Evolutionary conservation across 64 coral and sea anemone genomes (phyloP).

Genomic region (Trachythela sp.): DNA sequence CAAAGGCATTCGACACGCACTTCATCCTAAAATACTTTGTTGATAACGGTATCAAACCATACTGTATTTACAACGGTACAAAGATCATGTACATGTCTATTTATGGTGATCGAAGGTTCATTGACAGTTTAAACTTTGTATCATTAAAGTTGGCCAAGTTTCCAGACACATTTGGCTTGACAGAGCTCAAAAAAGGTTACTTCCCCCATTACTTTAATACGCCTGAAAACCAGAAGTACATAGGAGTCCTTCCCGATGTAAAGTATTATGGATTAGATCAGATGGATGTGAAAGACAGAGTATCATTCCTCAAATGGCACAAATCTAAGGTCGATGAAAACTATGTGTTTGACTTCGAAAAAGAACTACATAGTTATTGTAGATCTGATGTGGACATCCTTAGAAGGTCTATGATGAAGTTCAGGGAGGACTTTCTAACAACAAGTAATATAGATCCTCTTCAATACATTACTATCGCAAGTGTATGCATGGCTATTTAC

Average conservation of each 20-base stretch:
- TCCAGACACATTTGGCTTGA: conserved; percentile 61
- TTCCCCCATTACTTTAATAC: no score
- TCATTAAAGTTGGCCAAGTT: conserved; percentile 25
- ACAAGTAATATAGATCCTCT: background rate
- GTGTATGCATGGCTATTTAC: background rate
- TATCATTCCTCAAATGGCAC: conserved; percentile 35
- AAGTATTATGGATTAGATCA: conserved; percentile 31
- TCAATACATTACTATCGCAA: background rate
- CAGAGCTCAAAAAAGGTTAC: no score
- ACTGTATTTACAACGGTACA: background rate
- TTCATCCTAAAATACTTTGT: background rate
- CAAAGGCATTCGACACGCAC: background rate
- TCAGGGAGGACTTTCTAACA: background rate
- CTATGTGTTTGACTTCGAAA: conserved; percentile 18
- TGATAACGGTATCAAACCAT: background rate
- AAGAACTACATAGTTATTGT: no score
- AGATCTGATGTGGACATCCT: conserved; percentile 41
- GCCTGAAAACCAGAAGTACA: conserved; percentile 33
- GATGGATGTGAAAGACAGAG: conserved; percentile 9
- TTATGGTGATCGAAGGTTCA: background rate
- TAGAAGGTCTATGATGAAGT: conserved; percentile 7
- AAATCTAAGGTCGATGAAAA: background rate
- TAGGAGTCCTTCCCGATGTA: conserved; percentile 21
- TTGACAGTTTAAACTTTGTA: conserved; percentile 42
- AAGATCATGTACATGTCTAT: background rate